Conservation (phyloP, 2,888 invertebrate genomes). For the Eilema depressum region DNA sequence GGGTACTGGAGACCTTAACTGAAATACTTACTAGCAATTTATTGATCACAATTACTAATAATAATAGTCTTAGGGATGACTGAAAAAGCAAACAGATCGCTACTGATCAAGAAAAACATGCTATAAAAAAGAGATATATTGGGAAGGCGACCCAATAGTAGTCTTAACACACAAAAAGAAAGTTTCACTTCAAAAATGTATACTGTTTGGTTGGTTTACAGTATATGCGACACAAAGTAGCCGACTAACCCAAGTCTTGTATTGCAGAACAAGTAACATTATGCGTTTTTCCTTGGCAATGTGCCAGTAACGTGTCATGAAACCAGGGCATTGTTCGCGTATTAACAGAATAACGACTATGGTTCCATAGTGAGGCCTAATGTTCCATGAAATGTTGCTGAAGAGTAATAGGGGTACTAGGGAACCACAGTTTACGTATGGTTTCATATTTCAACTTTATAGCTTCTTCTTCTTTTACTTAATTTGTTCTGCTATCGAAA, state of each 20-base stretch:
- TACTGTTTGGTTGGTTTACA: neutral
- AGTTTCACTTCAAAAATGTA: neutral
- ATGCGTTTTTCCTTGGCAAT: slow-evolving; percentile 57
- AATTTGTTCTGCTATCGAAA: too few species aligned
- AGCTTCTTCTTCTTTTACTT: too few species aligned
- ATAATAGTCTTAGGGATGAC: too few species aligned
- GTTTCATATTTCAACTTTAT: neutral
- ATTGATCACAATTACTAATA: neutral
- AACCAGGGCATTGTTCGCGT: slow-evolving; percentile 53
- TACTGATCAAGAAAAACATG: too few species aligned
- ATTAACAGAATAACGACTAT: slow-evolving; percentile 45
- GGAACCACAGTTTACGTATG: neutral
- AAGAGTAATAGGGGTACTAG: neutral
- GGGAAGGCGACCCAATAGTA: too few species aligned
- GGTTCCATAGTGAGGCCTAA: slow-evolving; percentile 27
- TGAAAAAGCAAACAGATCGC: too few species aligned
- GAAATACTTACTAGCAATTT: neutral
- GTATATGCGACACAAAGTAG: slow-evolving; percentile 1
- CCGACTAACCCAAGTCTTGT: slow-evolving; percentile 30
- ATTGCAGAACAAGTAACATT: slow-evolving; percentile 42
- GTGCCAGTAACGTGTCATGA: slow-evolving; percentile 49
- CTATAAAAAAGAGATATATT: too few species aligned
- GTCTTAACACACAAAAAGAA: too few species aligned
- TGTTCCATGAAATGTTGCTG: neutral
- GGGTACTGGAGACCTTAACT: too few species aligned